Percentiles rank a stretch among this genome's conserved stretches.
Evolutionary conservation across 2,113 vertebrate species (phyloP).

Genomic region (Prietella phreatophila): DNA sequence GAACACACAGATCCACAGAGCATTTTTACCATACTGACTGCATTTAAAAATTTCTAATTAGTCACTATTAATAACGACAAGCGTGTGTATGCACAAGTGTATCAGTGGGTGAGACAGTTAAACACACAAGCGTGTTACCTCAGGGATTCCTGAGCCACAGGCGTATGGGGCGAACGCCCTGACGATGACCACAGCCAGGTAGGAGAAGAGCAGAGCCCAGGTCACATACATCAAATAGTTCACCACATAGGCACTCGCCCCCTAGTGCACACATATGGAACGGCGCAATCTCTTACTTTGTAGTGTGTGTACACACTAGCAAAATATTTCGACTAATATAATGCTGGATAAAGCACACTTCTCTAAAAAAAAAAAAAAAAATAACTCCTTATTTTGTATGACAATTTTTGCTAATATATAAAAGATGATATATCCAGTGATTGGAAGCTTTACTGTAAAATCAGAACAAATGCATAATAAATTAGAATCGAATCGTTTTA

Average conservation of each 20-base stretch:
- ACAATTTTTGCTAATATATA: not conserved
- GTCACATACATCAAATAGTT: conserved; percentile 89
- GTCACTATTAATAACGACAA: not conserved
- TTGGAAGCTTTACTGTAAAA: not conserved
- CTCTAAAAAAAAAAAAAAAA: too few relatives aligned
- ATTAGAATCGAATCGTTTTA: not conserved
- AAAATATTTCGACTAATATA: not conserved
- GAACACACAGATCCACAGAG: not conserved
- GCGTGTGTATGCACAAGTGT: not conserved
- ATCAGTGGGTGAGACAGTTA: not conserved
- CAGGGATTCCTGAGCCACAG: conserved; percentile 94
- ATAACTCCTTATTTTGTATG: not conserved
- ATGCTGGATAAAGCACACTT: not conserved
- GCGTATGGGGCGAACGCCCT: conserved; percentile 92
- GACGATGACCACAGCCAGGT: conserved; percentile 87
- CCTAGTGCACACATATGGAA: conserved; percentile 69
- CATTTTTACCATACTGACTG: not conserved
- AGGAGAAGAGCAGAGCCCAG: conserved; percentile 91
- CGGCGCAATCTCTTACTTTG: not conserved
- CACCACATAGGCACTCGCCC: conserved; percentile 81
- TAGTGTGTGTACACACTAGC: not conserved
- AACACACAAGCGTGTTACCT: conserved; percentile 74
- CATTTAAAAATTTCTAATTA: not conserved
- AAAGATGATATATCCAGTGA: not conserved
- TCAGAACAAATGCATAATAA: not conserved